These are phyloP conservation scores for Drosophila trapezifrons DNA, from an alignment of 1,140 invertebrate genomes.

Conservation along the genomic window DNA sequence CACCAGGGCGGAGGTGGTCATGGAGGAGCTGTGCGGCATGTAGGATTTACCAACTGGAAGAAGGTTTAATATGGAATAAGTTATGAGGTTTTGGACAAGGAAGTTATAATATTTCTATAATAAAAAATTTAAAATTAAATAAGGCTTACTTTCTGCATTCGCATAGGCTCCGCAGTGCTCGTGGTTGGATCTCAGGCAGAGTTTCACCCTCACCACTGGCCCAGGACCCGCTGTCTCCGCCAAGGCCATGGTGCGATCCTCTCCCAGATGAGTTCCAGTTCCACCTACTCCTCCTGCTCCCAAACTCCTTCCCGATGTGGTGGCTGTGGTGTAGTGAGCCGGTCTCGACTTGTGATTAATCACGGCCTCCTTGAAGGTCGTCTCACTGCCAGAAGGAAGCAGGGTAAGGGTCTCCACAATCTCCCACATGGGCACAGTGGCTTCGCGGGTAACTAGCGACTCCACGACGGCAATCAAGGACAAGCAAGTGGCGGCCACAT, in stretches of 20 bases:
- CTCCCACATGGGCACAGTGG: conserved; percentile 87
- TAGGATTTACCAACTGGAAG: conserved; percentile 75
- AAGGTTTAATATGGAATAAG: too few relatives aligned
- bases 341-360: conserved; percentile 86
- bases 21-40: conserved; percentile 61
- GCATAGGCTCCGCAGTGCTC: conserved; percentile 93
- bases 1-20: conserved; percentile 70
- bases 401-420: conserved; percentile 89
- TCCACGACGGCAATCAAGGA: conserved; percentile 91
- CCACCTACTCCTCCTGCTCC: conserved; percentile 81
- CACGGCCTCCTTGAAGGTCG: conserved; percentile 88
- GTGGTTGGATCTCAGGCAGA: conserved; percentile 91
- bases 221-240: conserved; percentile 86
- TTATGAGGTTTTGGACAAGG: too few relatives aligned
- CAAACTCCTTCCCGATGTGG: conserved; percentile 67
- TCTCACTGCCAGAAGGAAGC: conserved; percentile 87
- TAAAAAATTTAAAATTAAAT: too few relatives aligned
- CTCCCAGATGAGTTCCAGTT: conserved; percentile 69
- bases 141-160: conserved; percentile 91
- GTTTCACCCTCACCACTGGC: conserved; percentile 89
- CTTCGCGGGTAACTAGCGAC: conserved; percentile 86
- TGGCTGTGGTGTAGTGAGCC: conserved; percentile 69
- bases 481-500: conserved; percentile 90
- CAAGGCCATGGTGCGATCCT: conserved; percentile 85
- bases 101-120: too few relatives aligned